Percentiles rank a stretch among this genome's conserved stretches.
These are phyloP conservation scores for Poecilia picta DNA, from an alignment of 2,797 vertebrate species.

Conservation along the genomic window DNA sequence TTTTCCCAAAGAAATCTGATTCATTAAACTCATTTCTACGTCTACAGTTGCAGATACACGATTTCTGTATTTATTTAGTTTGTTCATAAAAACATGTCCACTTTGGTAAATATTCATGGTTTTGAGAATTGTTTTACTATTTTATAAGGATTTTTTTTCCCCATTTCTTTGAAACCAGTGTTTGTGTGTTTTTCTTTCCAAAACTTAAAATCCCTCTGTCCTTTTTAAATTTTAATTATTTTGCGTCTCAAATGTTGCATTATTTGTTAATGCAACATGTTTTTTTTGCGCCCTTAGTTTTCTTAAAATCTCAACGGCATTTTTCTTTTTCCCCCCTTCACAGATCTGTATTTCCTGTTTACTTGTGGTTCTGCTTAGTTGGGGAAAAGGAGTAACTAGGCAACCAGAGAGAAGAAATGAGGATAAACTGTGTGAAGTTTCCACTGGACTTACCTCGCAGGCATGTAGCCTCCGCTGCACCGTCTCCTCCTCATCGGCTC, in stretches of 20 bases:
- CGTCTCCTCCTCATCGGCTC: conserved; percentile 62
- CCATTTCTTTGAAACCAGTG: not conserved
- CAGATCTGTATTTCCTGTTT: not conserved
- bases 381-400: not conserved
- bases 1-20: not conserved
- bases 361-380: not conserved
- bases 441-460: conserved; percentile 83
- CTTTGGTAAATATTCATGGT: not conserved
- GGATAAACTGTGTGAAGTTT: not conserved
- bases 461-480: conserved; percentile 77
- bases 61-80: not conserved
- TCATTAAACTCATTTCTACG: not conserved
- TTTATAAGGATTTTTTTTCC: not conserved
- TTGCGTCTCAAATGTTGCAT: not conserved
- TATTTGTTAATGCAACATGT: not conserved
- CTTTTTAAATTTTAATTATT: not conserved
- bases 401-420: not conserved
- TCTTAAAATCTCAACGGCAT: not conserved
- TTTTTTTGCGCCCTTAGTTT: not conserved
- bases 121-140: not conserved
- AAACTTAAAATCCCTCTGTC: not conserved
- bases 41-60: not conserved
- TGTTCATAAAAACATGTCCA: not conserved
- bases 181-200: not conserved
- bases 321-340: not conserved